Evolutionary conservation across 2,888 invertebrate species (phyloP), one percentile per base, ranked within the genome.

Genomic region (Gymnocheta viridis): DNA sequence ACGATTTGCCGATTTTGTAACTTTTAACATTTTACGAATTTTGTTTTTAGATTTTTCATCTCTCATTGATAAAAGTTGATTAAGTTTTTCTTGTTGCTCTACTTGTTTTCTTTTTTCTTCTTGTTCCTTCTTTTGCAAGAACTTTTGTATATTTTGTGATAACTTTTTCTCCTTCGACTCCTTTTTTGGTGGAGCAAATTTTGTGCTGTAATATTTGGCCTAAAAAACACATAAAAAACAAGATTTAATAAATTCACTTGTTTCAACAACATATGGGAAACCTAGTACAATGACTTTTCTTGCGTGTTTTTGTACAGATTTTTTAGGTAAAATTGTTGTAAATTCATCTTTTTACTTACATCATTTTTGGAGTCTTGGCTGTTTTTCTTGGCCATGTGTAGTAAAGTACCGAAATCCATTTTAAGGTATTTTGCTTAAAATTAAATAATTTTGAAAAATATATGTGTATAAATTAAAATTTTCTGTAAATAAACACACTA

Each of bases 1-100:
- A 89, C 97, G 97, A 90, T 97, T 97, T 0, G 97, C 97, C 6
- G 97, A 96, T 92, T 97, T 98, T 9, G 97, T 97, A 0, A 96
- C 95, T 92, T 97, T 97, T 49, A 97, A 92, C 93, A 96, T 95
- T 89, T 96, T 95, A 78, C 94, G 95, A 76, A 96, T 96, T 88
- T 96, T 94, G 87, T 95, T 94, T 86, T 95, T 93, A 0, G 95
- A 94, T 89, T 96, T 96, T 19, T 87, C 86, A 89, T 96, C 96
- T 27, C 95, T 93, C 92, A 94, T 93, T 0, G 95, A 94, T 44
- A 94, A 88, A 60, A 96, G 89, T 77, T 94, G 94, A 0, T 95
- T 94, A 66, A 94, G 93, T 89, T 95, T 96, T 86, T 93, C 93
- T 79, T 94, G 93, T 35, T 94, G 95, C 66, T 95, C 94, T 1